These are phyloP conservation scores for Luidia sarsii DNA, from an alignment of 53 echinoderm and acorn worm species.

Conservation along the genomic window DNA sequence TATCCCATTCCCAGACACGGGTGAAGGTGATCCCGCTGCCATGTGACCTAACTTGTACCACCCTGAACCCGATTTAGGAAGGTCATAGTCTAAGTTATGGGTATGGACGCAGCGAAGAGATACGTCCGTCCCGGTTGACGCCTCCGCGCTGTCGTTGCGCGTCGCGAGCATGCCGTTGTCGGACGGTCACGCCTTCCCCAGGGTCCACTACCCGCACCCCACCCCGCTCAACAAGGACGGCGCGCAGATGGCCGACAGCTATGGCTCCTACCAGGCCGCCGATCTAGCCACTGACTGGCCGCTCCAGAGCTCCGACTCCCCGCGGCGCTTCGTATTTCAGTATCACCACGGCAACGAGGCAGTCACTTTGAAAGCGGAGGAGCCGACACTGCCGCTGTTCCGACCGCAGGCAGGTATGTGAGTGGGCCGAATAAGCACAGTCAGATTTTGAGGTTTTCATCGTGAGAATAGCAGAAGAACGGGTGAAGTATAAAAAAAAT, in stretches of 20 bases:
- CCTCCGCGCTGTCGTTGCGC: too few species aligned
- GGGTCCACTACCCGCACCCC: constrained; percentile 8
- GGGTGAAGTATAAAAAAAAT: background rate
- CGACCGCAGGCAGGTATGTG: constrained; percentile 14
- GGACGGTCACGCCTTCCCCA: too few species aligned
- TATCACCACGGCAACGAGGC: constrained; percentile 37
- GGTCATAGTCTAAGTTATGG: too few species aligned
- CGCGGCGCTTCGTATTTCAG: constrained; percentile 20
- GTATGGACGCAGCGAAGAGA: too few species aligned
- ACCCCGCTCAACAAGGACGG: background rate
- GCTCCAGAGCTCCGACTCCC: background rate
- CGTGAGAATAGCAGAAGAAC: background rate
- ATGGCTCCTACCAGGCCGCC: constrained; percentile 19
- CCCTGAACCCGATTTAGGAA: too few species aligned
- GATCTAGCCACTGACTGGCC: background rate
- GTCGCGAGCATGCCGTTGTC: too few species aligned
- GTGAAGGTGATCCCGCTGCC: too few species aligned
- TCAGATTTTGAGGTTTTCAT: background rate
- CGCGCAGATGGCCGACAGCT: background rate
- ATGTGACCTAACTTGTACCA: too few species aligned
- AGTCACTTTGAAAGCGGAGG: constrained; percentile 5
- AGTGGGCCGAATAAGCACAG: too few species aligned
- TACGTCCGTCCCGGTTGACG: too few species aligned
- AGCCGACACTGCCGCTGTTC: constrained; percentile 20
- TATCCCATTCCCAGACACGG: too few species aligned